Base-by-base conservation (phyloP, 30 jellyfish, hydroid and myxozoan species). In the Clytia hemisphaerica region DNA sequence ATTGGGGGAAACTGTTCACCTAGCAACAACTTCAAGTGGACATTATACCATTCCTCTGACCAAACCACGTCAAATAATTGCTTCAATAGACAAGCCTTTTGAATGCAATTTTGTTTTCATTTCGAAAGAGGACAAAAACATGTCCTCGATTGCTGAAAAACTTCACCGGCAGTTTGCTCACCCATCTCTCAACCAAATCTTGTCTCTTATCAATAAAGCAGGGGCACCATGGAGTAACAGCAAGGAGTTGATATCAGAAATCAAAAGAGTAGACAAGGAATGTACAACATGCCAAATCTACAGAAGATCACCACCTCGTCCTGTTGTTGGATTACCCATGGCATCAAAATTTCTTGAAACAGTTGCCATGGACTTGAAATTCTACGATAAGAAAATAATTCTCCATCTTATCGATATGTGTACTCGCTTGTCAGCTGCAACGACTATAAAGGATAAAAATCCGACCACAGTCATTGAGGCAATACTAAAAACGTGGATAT, bases 261-360 rank as follows among this genome's bases (percentile, higher is more conserved):
- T 38, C 15, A 58, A 67, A 26, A 10, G 29, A 7, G 22, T 36
- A 30, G 79, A 67, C 12, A 25, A 37, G 12, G 18, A 18, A 6
- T 46, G 67, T n/a, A 30, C 9, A 15, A 46, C 45, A 5, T 44
- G 67, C 45, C 12, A n/a, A 2, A 67, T 15, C 40, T 38, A 10
- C 26, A 38, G 45, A 27, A 67, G 29, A 4, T 15, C 46, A 44
- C 44, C 40, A 54, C 50, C 60, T 5, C 45, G 18, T 26, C 51
- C 76, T 14, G 76, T 63, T 59, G 76, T 63, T 63, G 76, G 76
- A 61, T 40, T 63, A n/a, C 64, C 64, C 19, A n/a, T 50, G 25
- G 64, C 64, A 28, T 50, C 64, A 50, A 32, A 59, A 29, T 59
- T 59, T 59, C 31, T 29, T 24, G 54, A 59, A 9, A 59, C 73